Conservation (phyloP, 2,113 vertebrate species). For the Dasyprocta punctata region DNA sequence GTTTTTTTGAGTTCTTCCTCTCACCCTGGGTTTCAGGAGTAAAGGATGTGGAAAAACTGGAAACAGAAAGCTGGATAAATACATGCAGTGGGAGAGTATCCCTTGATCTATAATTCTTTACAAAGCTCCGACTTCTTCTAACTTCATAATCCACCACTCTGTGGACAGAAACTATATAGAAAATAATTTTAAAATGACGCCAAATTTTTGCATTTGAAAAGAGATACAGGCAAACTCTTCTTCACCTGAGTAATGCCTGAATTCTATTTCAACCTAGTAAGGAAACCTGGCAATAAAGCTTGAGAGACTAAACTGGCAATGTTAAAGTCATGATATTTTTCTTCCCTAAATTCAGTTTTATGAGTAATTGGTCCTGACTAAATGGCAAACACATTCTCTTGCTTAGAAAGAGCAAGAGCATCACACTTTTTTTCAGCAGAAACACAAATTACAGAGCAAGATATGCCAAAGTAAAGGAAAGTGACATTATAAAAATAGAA, state of each 20-base stretch:
- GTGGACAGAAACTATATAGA: neutral
- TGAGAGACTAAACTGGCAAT: neutral
- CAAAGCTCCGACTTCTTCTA: neutral
- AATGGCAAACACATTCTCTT: slow-evolving; percentile 19
- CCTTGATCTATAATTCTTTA: neutral
- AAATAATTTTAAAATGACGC: neutral
- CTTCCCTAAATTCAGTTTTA: neutral
- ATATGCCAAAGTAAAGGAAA: slow-evolving; percentile 51
- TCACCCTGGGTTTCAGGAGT: neutral
- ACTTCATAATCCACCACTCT: neutral
- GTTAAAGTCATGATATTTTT: neutral
- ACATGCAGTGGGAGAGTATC: neutral
- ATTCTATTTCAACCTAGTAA: slow-evolving; percentile 18
- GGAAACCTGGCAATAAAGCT: neutral
- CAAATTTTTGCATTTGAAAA: neutral
- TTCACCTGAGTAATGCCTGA: neutral
- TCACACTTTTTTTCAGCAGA: slow-evolving; percentile 64
- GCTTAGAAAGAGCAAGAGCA: neutral
- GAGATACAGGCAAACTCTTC: neutral
- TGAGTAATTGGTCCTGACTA: slow-evolving; percentile 11
- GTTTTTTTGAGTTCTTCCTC: neutral
- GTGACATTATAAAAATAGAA: slow-evolving; percentile 71
- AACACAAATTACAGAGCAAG: slow-evolving; percentile 1
- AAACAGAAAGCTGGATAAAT: neutral
- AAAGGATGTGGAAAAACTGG: neutral